Percentiles rank a stretch among this genome's conserved stretches.
Evolutionary conservation across 2,888 invertebrate species (phyloP).

Genomic region (Drosophila testacea): DNA sequence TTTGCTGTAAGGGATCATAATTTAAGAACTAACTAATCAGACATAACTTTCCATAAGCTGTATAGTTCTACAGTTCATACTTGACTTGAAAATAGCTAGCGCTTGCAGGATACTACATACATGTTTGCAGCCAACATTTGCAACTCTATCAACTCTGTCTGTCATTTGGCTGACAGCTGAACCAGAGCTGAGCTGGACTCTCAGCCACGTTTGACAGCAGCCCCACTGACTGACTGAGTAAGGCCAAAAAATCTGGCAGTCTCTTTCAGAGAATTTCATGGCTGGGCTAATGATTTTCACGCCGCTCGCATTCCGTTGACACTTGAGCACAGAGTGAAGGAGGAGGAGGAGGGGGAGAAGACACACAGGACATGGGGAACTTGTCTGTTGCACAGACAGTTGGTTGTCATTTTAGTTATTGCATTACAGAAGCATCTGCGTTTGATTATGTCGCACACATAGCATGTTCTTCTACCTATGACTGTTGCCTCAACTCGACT

Average conservation of each 20-base stretch:
- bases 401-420: constrained; percentile 77
- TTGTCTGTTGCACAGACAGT: constrained; percentile 17
- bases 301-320: constrained; percentile 67
- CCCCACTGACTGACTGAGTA: constrained; percentile 3
- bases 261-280: constrained; percentile 64
- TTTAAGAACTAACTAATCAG: constrained; percentile 11
- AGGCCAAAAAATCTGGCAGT: constrained; percentile 64
- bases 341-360: neutral
- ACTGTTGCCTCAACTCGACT: constrained; percentile 12
- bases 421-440: constrained; percentile 71
- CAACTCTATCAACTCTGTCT: constrained; percentile 24
- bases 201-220: constrained; percentile 53
- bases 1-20: too few relatives aligned
- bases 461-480: constrained; percentile 38
- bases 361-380: constrained; percentile 14
- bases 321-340: constrained; percentile 36
- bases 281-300: constrained; percentile 73
- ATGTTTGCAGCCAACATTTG: constrained; percentile 6
- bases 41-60: neutral
- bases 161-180: constrained; percentile 49
- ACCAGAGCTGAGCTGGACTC: constrained; percentile 34
- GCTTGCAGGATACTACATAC: constrained; percentile 7
- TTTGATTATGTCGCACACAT: constrained; percentile 72
- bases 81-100: constrained; percentile 8
- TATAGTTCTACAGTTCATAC: neutral